A percentile compares a stretch with the other conserved stretches of the same genome.
These are phyloP conservation scores for Gallinago solitaria DNA, from an alignment of 2,797 vertebrate species.

Conservation along the genomic window DNA sequence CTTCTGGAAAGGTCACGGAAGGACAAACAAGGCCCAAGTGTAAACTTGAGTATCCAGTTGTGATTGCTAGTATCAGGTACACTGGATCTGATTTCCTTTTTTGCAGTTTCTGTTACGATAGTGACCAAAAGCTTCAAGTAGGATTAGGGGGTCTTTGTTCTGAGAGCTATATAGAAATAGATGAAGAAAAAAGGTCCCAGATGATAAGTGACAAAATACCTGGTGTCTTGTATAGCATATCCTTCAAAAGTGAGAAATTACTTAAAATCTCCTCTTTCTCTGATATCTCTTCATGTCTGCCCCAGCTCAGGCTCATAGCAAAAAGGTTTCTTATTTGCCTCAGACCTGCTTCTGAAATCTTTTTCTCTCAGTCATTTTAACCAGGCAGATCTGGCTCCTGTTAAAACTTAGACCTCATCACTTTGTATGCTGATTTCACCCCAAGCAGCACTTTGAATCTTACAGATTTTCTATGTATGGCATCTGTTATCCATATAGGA, in stretches of 20 bases:
- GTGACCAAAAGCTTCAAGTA: neutral
- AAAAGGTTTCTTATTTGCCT: neutral
- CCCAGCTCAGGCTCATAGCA: neutral
- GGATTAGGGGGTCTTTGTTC: neutral
- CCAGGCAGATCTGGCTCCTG: neutral
- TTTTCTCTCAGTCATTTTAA: neutral
- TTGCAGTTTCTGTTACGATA: neutral
- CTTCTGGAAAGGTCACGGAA: constrained; percentile 6
- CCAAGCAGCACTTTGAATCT: neutral
- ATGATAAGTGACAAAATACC: neutral
- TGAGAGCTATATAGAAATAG: neutral
- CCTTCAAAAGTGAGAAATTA: neutral
- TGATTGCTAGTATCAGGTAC: neutral
- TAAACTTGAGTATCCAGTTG: neutral
- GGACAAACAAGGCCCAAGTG: neutral
- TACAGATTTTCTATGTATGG: neutral
- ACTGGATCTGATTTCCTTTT: neutral
- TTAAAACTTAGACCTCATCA: neutral
- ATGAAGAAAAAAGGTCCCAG: neutral
- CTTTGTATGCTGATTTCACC: neutral
- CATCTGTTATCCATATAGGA: neutral
- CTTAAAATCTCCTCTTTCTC: neutral
- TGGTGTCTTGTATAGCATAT: neutral
- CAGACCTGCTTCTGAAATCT: neutral
- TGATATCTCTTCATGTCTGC: neutral